Evolutionary conservation across 2,888 invertebrate genomes (phyloP).

Genomic region (Pristionchus arcanus): DNA sequence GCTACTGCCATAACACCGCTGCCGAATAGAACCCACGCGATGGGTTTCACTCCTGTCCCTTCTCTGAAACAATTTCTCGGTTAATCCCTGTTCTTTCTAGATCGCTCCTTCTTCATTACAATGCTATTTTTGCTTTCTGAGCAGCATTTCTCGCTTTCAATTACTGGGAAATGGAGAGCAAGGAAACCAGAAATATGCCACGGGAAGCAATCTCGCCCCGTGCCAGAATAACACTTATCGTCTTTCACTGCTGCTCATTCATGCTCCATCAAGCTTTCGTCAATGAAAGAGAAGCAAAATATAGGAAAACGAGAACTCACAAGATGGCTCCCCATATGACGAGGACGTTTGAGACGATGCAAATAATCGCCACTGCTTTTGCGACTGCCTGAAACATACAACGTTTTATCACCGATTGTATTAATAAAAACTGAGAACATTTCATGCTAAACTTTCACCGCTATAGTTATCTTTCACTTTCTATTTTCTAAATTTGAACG

Average conservation of each 20-base stretch:
- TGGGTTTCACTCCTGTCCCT: neutral
- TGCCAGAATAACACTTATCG: neutral
- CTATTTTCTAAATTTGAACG: neutral
- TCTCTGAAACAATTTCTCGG: neutral
- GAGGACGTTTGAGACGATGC: constrained; percentile 14
- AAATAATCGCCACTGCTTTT: neutral
- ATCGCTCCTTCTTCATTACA: neutral
- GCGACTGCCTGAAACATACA: neutral
- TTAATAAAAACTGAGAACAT: too few relatives aligned
- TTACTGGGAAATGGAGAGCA: neutral
- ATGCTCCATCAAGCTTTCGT: neutral
- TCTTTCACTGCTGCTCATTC: neutral
- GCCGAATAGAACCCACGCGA: neutral
- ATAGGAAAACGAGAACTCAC: neutral
- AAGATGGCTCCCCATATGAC: neutral
- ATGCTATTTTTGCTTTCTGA: neutral
- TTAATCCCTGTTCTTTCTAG: neutral
- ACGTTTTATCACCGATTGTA: neutral
- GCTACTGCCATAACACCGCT: constrained; percentile 14
- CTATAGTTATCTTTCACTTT: too few relatives aligned
- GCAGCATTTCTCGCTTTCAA: neutral
- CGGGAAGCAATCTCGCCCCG: neutral
- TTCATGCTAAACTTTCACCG: too few relatives aligned
- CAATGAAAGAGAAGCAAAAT: neutral
- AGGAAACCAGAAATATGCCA: neutral